phyloP scores from a whole-genome alignment of 1,140 invertebrate genomes.

The Eriosoma lanigerum region DNA sequence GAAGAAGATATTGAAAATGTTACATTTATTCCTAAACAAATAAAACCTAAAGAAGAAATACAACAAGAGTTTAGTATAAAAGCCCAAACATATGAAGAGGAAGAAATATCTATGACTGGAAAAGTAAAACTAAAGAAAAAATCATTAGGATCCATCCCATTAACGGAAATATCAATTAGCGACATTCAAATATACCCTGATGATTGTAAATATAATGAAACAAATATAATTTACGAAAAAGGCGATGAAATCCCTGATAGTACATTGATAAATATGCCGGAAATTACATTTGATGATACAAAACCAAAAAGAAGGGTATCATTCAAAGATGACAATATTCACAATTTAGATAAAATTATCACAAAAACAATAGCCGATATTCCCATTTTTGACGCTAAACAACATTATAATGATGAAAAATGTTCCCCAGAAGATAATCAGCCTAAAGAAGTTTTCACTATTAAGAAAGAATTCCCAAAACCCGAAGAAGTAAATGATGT shows the following conservation, averaged over 20 bases:
- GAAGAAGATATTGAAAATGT: slow-evolving; percentile 39
- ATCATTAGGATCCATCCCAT: neutral
- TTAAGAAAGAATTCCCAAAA: slow-evolving; percentile 54
- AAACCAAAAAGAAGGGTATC: slow-evolving; percentile 37
- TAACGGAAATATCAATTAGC: neutral
- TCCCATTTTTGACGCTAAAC: neutral
- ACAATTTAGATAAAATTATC: slow-evolving; percentile 52
- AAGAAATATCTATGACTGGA: slow-evolving; percentile 80
- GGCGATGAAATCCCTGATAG: neutral
- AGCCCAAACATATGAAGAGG: slow-evolving; percentile 79
- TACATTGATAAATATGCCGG: neutral
- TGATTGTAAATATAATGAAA: slow-evolving; percentile 3
- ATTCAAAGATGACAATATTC: slow-evolving; percentile 43
- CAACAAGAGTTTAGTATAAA: slow-evolving; percentile 85
- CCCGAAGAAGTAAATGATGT: slow-evolving; percentile 50
- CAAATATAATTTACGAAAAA: neutral
- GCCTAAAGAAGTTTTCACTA: slow-evolving; percentile 55
- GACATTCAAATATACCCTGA: neutral
- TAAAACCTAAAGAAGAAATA: slow-evolving; percentile 75
- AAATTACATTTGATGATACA: slow-evolving; percentile 49
- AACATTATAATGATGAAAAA: neutral
- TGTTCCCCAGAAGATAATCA: slow-evolving; percentile 51
- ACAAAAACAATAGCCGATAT: neutral
- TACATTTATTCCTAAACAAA: slow-evolving; percentile 58
- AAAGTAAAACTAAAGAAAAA: slow-evolving; percentile 76